Evolutionary conservation across 1,140 invertebrate genomes (phyloP).

Genomic region (Drosophila ohnishii): DNA sequence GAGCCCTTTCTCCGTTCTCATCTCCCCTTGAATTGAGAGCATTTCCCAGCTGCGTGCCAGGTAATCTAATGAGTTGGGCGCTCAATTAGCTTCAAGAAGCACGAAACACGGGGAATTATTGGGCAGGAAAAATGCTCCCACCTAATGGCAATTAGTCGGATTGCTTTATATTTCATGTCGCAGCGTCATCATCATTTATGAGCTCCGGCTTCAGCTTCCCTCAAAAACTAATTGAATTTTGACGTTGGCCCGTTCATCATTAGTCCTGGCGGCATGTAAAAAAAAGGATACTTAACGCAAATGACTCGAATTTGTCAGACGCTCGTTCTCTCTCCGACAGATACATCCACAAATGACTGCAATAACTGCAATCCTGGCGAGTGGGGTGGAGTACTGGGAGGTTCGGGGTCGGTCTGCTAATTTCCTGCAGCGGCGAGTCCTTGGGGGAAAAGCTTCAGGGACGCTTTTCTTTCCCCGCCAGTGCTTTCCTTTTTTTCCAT

Average conservation of each 20-base stretch:
- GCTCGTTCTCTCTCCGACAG: constrained; percentile 2
- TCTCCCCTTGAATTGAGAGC: constrained; percentile 2
- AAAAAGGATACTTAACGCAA: constrained; percentile 64
- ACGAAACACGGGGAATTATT: constrained; percentile 19
- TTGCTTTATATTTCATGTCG: constrained; percentile 75
- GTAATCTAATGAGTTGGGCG: constrained; percentile 68
- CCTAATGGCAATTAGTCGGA: constrained; percentile 76
- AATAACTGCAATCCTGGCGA: constrained; percentile 64
- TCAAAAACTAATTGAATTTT: constrained; percentile 70
- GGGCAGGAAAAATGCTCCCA: constrained; percentile 41
- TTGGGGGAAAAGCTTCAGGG: constrained; percentile 39
- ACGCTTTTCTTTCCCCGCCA: constrained; percentile 25
- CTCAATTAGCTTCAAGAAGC: constrained; percentile 56
- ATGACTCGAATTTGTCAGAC: constrained; percentile 66
- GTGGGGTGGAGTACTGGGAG: not conserved
- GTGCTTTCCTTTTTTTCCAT: constrained; percentile 27
- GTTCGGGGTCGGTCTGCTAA: constrained; percentile 50
- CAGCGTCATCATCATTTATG: constrained; percentile 74
- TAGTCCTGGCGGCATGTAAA: constrained; percentile 52
- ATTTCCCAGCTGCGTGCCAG: constrained; percentile 20
- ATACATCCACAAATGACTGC: constrained; percentile 66
- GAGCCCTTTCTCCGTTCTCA: not conserved
- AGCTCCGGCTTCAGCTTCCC: constrained; percentile 33
- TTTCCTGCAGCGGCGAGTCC: constrained; percentile 51
- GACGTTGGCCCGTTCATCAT: constrained; percentile 64